Base-by-base conservation (phyloP, 2,888 invertebrate genomes). In the Oscheius sp. region DNA sequence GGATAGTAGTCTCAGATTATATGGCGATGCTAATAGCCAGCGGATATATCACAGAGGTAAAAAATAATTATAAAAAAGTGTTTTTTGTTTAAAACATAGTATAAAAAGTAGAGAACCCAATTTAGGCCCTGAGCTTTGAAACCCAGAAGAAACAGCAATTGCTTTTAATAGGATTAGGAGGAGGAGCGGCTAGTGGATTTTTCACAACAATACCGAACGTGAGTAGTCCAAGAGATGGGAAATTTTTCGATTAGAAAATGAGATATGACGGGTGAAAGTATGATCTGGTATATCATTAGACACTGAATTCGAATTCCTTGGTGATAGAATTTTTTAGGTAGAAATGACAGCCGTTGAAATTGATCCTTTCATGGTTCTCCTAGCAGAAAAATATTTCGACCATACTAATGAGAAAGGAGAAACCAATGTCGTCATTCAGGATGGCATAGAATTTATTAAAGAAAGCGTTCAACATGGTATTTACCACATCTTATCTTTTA, bases 11-110 rank as follows among this genome's bases (percentile, higher is more conserved):
- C 57, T 45, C 67, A n/a, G 50, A 64, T 75, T 72, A 62, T 59
- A 44, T 20, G 44, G 44, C 41, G 17, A 66, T 72, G n/a, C 47
- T 71, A 47, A 64, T 72, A 22, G 72, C 75, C 14, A 45, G 70
- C 14, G 72, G 75, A 20, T 75, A 72, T 50, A 66, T 75, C 24
- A 75, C 68, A 57, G 70, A 71, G 28, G n/a, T n/a, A n/a, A n/a
- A n/a, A n/a, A n/a, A n/a, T n/a, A n/a, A n/a, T n/a, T n/a, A n/a
- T n/a, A n/a, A n/a, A n/a, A n/a, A n/a, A n/a, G n/a, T n/a, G n/a
- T n/a, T n/a, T n/a, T n/a, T n/a, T n/a, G n/a, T n/a, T n/a, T n/a
- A n/a, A n/a, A n/a, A n/a, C n/a, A n/a, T n/a, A n/a, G n/a, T n/a
- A n/a, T n/a, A 36, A 36, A 36, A 36, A 36, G 14, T 6, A n/a